These are phyloP conservation scores for Rhinogobius similis DNA, from an alignment of 2,113 vertebrate genomes.

Conservation along the genomic window DNA sequence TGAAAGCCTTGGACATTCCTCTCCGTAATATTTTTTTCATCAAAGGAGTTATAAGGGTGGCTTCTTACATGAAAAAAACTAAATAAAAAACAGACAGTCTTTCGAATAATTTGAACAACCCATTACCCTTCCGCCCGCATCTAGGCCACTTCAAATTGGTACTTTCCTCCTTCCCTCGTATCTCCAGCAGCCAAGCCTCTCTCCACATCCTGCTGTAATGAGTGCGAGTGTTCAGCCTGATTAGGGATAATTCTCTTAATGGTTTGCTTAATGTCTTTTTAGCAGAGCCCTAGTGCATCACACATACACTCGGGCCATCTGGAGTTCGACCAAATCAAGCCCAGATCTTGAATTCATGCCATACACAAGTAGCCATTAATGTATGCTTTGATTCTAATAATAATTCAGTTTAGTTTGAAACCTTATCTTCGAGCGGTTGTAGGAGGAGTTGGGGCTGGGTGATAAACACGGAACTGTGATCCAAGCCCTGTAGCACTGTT, in stretches of 20 bases:
- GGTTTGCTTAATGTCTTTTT: slow-evolving; percentile 53
- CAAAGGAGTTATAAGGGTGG: no score
- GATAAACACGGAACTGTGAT: no score
- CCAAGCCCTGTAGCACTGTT: no score
- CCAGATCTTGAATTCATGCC: slow-evolving; percentile 23
- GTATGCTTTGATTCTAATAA: background rate
- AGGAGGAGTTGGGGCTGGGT: no score
- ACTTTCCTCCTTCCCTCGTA: slow-evolving; percentile 21
- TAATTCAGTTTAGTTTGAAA: background rate
- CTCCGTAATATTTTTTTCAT: no score
- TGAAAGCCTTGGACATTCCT: background rate
- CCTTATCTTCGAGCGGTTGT: no score
- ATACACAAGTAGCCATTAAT: background rate
- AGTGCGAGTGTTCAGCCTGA: slow-evolving; percentile 49
- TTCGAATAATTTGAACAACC: background rate
- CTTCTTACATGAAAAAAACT: no score
- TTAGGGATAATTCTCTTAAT: slow-evolving; percentile 58
- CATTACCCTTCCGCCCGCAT: slow-evolving; percentile 9
- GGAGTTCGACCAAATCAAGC: slow-evolving; percentile 36
- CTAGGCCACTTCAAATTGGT: slow-evolving; percentile 15
- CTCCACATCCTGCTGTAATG: slow-evolving; percentile 45
- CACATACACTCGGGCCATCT: slow-evolving; percentile 29
- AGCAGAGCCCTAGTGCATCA: slow-evolving; percentile 27
- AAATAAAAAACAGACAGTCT: background rate
- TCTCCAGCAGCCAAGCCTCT: slow-evolving; percentile 11